Evolutionary conservation across 2,888 invertebrate genomes (phyloP).

Genomic region (Anodontia alba): DNA sequence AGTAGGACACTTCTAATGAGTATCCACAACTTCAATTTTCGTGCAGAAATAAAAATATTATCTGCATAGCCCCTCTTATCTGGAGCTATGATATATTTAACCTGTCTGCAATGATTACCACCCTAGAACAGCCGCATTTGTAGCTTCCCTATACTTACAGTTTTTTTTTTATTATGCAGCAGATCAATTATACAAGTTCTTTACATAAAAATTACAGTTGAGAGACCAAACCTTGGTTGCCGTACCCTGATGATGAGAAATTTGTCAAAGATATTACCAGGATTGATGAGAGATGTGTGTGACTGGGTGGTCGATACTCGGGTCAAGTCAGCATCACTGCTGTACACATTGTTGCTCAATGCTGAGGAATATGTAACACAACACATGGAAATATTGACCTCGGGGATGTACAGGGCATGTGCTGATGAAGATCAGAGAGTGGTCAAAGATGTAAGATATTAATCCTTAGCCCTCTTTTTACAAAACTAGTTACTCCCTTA

Average conservation of each 20-base stretch:
- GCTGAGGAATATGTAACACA: constrained; percentile 90
- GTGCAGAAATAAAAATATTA: too few relatives aligned
- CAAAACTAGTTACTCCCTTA: too few relatives aligned
- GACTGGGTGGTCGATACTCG: constrained; percentile 91
- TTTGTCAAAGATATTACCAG: constrained; percentile 89
- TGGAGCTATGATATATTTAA: too few relatives aligned
- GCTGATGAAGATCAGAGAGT: constrained; percentile 89
- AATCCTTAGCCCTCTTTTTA: too few relatives aligned
- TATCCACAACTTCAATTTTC: too few relatives aligned
- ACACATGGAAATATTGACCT: constrained; percentile 87
- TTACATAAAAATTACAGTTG: constrained; percentile 87
- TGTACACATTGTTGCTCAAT: constrained; percentile 90
- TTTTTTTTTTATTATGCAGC: too few relatives aligned
- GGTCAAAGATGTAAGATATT: constrained; percentile 84
- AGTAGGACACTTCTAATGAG: too few relatives aligned
- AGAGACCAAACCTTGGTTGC: constrained; percentile 95
- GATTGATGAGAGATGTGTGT: constrained; percentile 89
- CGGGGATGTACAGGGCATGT: constrained; percentile 88
- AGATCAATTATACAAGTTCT: too few relatives aligned
- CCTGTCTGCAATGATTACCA: too few relatives aligned
- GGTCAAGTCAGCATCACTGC: constrained; percentile 90
- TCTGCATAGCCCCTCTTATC: too few relatives aligned
- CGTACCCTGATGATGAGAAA: constrained; percentile 91
- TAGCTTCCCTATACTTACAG: too few relatives aligned
- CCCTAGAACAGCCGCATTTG: too few relatives aligned